Percentiles rank a stretch among this genome's conserved stretches.
Conservation (phyloP, 2,113 vertebrate species). For the Pterophyllum scalare region DNA sequence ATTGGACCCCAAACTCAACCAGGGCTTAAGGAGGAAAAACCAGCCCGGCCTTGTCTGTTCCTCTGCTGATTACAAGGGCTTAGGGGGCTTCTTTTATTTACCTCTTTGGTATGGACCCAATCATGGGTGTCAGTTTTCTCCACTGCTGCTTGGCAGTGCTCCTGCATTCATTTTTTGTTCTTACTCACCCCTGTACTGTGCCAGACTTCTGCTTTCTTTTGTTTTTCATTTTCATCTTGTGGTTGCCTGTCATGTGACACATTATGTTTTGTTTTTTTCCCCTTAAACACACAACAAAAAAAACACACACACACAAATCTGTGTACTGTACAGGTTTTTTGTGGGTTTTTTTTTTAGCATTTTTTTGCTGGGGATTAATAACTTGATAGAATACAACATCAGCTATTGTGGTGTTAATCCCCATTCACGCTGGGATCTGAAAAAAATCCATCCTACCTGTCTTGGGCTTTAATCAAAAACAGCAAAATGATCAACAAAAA, state of each 20-base stretch:
- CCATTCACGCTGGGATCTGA: constrained; percentile 5
- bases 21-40: constrained; percentile 73
- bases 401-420: constrained; percentile 21
- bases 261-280: neutral
- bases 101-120: constrained; percentile 73
- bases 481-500: constrained; percentile 11
- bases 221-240: constrained; percentile 43
- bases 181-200: constrained; percentile 31
- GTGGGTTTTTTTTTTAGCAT: neutral
- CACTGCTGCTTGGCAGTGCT: constrained; percentile 56
- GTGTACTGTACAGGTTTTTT: neutral
- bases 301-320: neutral
- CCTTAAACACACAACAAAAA: no score
- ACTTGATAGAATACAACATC: constrained; percentile 8
- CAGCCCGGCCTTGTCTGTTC: constrained; percentile 77
- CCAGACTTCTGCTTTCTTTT: constrained; percentile 51
- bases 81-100: constrained; percentile 76
- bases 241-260: constrained; percentile 25
- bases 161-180: constrained; percentile 54
- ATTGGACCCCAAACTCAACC: constrained; percentile 74
- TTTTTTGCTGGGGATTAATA: constrained; percentile 10
- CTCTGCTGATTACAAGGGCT: constrained; percentile 80
- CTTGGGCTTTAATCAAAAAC: neutral
- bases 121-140: constrained; percentile 70
- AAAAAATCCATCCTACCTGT: neutral